Base-by-base conservation (phyloP, 1,140 invertebrate species). In the Lycorma delicatula region DNA sequence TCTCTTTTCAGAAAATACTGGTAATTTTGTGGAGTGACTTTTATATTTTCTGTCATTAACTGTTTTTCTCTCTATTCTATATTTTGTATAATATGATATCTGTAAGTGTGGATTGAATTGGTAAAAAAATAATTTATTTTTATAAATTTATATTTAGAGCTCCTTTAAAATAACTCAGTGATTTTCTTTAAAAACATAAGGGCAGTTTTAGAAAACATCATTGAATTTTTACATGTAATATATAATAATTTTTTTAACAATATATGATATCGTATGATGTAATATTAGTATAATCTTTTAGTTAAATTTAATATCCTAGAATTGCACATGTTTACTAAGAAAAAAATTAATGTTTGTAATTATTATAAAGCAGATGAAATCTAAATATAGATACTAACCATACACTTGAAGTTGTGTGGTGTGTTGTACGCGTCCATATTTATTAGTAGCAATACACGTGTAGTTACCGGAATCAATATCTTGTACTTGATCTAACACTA, bases 391-490 rank as follows among this genome's bases (percentile, higher is more conserved):
- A 12, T 16, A 54, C 41, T 56, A 27, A 64, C 63, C 49, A 54
- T 52, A 64, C 23, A 60, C 56, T 31, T 50, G 56, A 12, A 62
- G 46, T 23, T 51, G 44, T 1, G 38, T 27, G 3, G 53, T 52
- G 57, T 58, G 54, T 9, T 25, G 23, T 20, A 56, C 29, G 3
- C 18, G 12, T 22, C 57, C 57, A n/a, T 34, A 49, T n/a, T 29
- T n/a, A 44, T 59, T 62, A 16, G 22, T 46, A 9, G 61, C 59
- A 26, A 48, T 36, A 49, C 62, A 63, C 1, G 56, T 61, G 22
- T 61, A 63, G 51, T 63, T 63, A 9, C 55, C 59, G 2, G 55
- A 52, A 41, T 63, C 55, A 1, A 49, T 44, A 5, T 29, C 55
- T 5, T n/a, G 12, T 13, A 57, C 26, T 13, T 26, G 34, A 5